Percentiles rank a stretch among this genome's conserved stretches.
Evolutionary conservation across 2,797 vertebrate genomes (phyloP).

Genomic region (Falco cherrug): DNA sequence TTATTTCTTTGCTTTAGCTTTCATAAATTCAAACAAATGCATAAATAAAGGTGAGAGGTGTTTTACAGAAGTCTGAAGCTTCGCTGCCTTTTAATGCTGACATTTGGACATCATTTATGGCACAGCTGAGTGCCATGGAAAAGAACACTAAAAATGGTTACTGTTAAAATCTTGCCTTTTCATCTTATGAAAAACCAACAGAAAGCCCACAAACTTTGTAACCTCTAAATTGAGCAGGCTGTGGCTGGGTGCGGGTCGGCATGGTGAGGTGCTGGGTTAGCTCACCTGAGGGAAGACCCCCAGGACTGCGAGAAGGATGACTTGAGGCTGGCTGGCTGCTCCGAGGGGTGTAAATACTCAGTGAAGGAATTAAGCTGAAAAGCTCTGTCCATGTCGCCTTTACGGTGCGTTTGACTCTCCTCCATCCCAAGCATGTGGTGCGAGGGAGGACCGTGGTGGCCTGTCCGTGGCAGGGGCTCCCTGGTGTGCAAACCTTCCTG

Average conservation of each 20-base stretch:
- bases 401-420: accelerated
- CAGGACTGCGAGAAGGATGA: not conserved
- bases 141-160: not conserved
- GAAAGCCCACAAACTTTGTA: not conserved
- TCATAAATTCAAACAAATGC: not conserved
- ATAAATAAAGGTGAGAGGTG: not conserved
- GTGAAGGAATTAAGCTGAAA: not conserved
- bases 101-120: not conserved
- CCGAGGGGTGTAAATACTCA: not conserved
- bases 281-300: not conserved
- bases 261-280: not conserved
- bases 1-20: not conserved
- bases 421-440: not conserved
- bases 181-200: not conserved
- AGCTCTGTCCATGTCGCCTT: accelerated
- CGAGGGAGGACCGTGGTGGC: too few relatives aligned
- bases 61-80: not conserved
- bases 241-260: not conserved
- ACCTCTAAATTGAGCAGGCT: not conserved
- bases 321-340: not conserved
- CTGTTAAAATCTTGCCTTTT: not conserved
- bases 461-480: not conserved
- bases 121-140: not conserved
- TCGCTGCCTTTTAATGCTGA: not conserved
- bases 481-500: accelerated